Conservation (phyloP, 1,140 invertebrate species). For the Argopecten irradians region DNA sequence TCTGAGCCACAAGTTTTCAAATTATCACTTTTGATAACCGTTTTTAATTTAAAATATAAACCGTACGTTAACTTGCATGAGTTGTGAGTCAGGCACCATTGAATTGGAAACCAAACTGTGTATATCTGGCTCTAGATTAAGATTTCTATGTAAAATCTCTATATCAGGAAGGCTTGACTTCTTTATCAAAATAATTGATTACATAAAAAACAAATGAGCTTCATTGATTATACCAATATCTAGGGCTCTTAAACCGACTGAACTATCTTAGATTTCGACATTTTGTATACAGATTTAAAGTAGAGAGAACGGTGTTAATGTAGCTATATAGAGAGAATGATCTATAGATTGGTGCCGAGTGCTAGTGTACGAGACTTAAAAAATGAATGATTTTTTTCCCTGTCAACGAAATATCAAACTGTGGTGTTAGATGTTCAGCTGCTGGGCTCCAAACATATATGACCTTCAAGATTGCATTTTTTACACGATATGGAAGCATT, state of each 20-base stretch:
- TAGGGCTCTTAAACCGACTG: not conserved
- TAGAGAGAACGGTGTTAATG: no score
- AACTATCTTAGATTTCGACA: not conserved
- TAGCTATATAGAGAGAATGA: no score
- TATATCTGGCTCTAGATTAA: not conserved
- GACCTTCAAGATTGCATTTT: not conserved
- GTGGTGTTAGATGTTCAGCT: not conserved
- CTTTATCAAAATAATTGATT: slow-evolving; percentile 3
- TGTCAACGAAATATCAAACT: not conserved
- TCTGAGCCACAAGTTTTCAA: not conserved
- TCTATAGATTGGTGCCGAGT: not conserved
- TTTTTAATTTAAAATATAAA: not conserved
- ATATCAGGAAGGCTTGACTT: not conserved
- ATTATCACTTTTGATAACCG: not conserved
- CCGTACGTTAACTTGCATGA: no score
- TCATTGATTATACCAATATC: not conserved
- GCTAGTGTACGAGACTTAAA: no score
- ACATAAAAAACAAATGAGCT: not conserved
- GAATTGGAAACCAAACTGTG: not conserved
- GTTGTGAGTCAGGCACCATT: not conserved
- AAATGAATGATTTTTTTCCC: not conserved
- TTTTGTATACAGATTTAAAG: not conserved
- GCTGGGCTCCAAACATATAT: not conserved
- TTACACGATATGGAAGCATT: not conserved
- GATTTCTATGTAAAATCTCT: not conserved